Conservation (phyloP, 23 tunicate genomes). For the Trididemnum nubilum region DNA sequence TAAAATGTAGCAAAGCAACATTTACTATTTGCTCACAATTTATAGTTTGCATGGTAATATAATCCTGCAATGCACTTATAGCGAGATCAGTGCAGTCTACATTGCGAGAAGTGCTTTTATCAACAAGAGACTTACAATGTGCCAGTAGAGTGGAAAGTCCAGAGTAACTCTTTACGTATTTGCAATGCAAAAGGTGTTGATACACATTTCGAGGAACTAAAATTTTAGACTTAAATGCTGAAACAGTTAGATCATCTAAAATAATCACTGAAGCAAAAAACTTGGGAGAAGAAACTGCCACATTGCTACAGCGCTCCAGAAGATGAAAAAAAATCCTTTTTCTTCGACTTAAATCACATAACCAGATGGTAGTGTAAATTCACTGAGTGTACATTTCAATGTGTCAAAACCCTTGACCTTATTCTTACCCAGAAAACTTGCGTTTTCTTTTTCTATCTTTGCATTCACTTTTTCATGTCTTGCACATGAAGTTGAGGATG, state of each 20-base stretch:
- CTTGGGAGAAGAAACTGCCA: not conserved
- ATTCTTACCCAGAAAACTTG: not conserved
- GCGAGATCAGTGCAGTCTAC: not conserved
- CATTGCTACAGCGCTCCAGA: not conserved
- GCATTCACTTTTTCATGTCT: not conserved
- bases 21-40: not conserved
- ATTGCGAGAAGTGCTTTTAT: not conserved
- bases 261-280: not conserved
- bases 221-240: not conserved
- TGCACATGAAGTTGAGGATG: not conserved
- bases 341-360: not conserved
- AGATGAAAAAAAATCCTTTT: not conserved
- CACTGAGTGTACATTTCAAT: not conserved
- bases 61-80: not conserved
- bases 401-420: not conserved
- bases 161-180: not conserved
- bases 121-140: not conserved
- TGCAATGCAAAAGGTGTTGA: not conserved
- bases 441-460: not conserved
- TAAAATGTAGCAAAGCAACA: not conserved
- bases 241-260: not conserved
- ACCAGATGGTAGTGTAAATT: not conserved
- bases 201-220: not conserved
- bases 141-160: not conserved
- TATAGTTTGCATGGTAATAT: not conserved